Evolutionary conservation across 2,888 invertebrate genomes (phyloP), one percentile per base, ranked within the genome.

Genomic region (Cepaea hortensis): DNA sequence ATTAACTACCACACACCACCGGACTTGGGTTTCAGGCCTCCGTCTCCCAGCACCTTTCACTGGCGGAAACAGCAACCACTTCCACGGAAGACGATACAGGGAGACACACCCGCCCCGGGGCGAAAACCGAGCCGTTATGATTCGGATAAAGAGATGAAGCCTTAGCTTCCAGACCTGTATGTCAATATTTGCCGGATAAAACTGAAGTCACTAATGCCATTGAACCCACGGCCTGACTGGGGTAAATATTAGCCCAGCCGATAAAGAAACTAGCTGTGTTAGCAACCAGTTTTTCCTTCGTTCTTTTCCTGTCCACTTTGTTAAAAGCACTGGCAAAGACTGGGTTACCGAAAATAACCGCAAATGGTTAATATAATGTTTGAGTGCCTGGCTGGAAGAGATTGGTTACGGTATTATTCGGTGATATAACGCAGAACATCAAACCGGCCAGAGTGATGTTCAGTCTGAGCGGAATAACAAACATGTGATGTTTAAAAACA

Each of bases 161-260:
- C 77, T 23, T 15, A 61, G 15, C 50, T 1, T 11, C 46, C 2
- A 70, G 35, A 68, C 68, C 48, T 23, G 65, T 68, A 81, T 11
- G 81, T 72, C 70, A 81, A 81, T 81, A 81, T 81, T 81, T 81
- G 81, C 55, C 11, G 55, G 72, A 81, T 81, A 50, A 81, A 81
- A 81, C 70, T 9, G 81, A 81, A 81, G 81, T 81, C 72, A 81
- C 81, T 72, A 81, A 81, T 55, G n/a, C 18, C 55, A 48, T 81
- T 48, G 55, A 81, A 9, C 13, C 50, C 20, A 23, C 3, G 11
- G 81, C 50, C 15, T 70, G 50, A 23, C 48, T 50, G 9, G 50
- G n/a, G 72, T 70, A 48, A 81, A 72, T 81, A 72, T 81, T 81
- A 18, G 72, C 72, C 11, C 11, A 15, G 55, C 20, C 50, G 48